phyloP scores from a whole-genome alignment of 2,797 vertebrate genomes.

The Sarcophilus harrisii region DNA sequence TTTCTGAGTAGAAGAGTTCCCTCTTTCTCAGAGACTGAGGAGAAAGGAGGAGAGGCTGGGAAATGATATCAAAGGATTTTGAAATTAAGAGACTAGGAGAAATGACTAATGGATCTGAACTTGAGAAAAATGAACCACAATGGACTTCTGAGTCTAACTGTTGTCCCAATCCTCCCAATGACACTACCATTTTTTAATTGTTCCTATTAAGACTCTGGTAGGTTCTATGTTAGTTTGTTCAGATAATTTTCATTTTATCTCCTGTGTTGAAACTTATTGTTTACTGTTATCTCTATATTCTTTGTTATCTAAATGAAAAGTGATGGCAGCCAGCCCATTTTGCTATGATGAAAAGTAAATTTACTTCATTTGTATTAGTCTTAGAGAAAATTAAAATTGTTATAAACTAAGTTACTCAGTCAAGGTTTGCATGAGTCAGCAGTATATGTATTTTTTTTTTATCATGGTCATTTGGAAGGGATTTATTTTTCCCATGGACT shows the following conservation, averaged over 20 bases:
- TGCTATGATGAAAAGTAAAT: background rate
- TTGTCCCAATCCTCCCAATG: background rate
- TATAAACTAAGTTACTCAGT: background rate
- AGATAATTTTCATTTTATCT: background rate
- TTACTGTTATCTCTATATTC: background rate
- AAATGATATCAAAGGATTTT: background rate
- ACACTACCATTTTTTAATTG: background rate
- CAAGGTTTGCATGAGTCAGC: background rate
- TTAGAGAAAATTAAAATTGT: background rate
- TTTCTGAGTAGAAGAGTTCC: background rate
- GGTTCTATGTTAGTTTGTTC: background rate
- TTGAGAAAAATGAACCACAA: background rate
- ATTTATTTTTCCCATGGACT: background rate
- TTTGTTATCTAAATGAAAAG: background rate
- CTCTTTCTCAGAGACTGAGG: background rate
- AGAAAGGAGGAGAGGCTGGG: background rate
- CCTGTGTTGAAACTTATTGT: background rate
- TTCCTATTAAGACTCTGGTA: background rate
- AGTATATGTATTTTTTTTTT: background rate
- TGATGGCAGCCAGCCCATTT: background rate
- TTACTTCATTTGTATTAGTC: background rate
- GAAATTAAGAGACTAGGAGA: background rate
- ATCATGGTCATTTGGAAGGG: background rate
- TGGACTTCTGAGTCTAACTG: background rate
- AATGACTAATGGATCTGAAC: background rate